Percentiles rank a stretch among this genome's conserved stretches.
Conservation (phyloP, 2,797 vertebrate species). For the Parotocinclus haroldoi region DNA sequence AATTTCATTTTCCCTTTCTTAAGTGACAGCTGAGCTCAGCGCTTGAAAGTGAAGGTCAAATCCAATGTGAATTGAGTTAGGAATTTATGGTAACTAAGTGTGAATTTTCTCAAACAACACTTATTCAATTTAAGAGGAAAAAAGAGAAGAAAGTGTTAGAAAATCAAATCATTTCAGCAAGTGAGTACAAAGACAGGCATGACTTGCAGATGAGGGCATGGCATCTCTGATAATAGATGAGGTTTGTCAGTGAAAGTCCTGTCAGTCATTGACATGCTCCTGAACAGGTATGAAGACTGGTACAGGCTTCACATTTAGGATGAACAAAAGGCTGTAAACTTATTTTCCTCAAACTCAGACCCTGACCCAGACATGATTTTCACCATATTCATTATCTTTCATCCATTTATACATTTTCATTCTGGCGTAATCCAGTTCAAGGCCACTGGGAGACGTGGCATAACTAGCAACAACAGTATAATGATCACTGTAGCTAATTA, state of each 20-base stretch:
- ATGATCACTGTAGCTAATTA: too few species aligned
- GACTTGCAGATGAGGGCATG: conserved; percentile 12
- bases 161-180: conserved; percentile 13
- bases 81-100: not conserved
- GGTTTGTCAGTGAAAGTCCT: not conserved
- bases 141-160: not conserved
- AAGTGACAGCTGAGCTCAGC: conserved; percentile 4
- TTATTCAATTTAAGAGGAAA: not conserved
- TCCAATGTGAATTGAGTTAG: conserved; percentile 16
- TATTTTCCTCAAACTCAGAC: too few species aligned
- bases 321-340: too few species aligned
- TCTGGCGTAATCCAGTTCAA: too few species aligned
- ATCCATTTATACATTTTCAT: too few species aligned
- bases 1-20: conserved; percentile 36
- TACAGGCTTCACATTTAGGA: too few species aligned
- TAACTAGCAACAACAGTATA: too few species aligned
- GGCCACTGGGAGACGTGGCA: too few species aligned
- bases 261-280: too few species aligned
- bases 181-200: not conserved
- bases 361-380: too few species aligned
- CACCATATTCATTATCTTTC: too few species aligned
- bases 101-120: not conserved
- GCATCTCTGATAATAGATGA: conserved; percentile 21
- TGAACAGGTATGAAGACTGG: too few species aligned
- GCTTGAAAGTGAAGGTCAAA: conserved; percentile 28